These are phyloP conservation scores for Meloidogyne exigua DNA, from an alignment of 1,140 invertebrate species.

Conservation along the genomic window DNA sequence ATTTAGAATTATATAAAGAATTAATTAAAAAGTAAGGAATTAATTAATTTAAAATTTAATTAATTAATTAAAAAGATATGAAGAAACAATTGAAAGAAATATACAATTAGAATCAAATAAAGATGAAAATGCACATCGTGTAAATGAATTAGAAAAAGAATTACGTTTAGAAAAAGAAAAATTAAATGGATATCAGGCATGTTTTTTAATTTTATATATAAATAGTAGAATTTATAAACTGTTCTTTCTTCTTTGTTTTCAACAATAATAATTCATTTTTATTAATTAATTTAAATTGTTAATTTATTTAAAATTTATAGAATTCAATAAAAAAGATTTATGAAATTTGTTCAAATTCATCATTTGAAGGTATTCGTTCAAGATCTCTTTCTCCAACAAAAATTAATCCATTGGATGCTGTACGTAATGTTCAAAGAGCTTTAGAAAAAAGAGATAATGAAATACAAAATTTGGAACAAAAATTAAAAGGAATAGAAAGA, in stretches of 20 bases:
- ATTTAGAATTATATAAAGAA: slow-evolving; percentile 59
- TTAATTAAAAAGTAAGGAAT: slow-evolving; percentile 59
- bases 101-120: slow-evolving; percentile 62
- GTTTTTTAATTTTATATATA: too few species aligned
- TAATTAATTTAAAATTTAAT: not conserved
- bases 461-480: slow-evolving; percentile 59
- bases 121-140: slow-evolving; percentile 58
- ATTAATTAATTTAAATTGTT: too few species aligned
- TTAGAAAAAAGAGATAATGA: slow-evolving; percentile 63
- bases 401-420: slow-evolving; percentile 56
- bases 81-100: slow-evolving; percentile 62
- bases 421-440: slow-evolving; percentile 53
- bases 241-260: too few species aligned
- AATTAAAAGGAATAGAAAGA: slow-evolving; percentile 54
- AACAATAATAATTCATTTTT: too few species aligned
- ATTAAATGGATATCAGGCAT: slow-evolving; percentile 52
- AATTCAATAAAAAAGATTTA: slow-evolving; percentile 56
- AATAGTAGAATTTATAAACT: too few species aligned
- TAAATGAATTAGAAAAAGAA: slow-evolving; percentile 58
- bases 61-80: slow-evolving; percentile 42
- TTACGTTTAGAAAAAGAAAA: slow-evolving; percentile 53
- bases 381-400: slow-evolving; percentile 57
- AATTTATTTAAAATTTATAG: not conserved
- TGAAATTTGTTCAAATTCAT: slow-evolving; percentile 46
- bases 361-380: slow-evolving; percentile 43